Base-by-base conservation (phyloP, 2,888 invertebrate genomes). In the Scaptomyza tumidula region DNA sequence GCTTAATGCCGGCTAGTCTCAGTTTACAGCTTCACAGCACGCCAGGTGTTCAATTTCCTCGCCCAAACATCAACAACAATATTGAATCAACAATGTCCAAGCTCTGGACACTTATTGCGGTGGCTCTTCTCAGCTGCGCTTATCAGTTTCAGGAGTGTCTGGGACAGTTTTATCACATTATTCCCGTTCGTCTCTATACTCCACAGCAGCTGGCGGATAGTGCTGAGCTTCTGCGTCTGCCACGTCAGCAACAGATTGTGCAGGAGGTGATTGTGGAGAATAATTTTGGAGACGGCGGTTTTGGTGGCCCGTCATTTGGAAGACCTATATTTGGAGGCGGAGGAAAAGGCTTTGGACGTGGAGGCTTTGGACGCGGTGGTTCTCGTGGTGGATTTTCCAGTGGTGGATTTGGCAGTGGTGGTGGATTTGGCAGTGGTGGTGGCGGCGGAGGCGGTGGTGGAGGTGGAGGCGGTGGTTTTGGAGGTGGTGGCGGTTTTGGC, bases 161-260 rank as follows among this genome's bases (percentile, higher is more conserved):
- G 13, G 49, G 43, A 9, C 75, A 71, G 11, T 6, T 70, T 0
- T 80, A 48, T 55, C 78, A 67, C 19, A 39, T 84, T 6, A 74
- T 83, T 49, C 84, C 86, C 13, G 72, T 86, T 0, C 67, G 78
- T 1, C 43, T 77, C 7, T 75, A 58, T 19, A 66, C 63, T 16
- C 60, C 80, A 16, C 57, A 73, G 16, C n/a, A 53, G 59, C 33
- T 75, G 13, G 33, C 37, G 37, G 45, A 72, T 1, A 35, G 37
- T 29, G 4, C 3, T 14, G 58, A 67, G 10, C 29, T 67, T 39
- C 7, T 62, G 31, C 82, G 83, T 7, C 60, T 43, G 6, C 61
- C 78, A 19, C 74, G 80, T 0, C 83, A 84, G 24, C 88, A 79
- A 52, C 81, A 88, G 48, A 64, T 81, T 14, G 55, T 80, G 0